Evolutionary conservation across 2,888 invertebrate genomes (phyloP).

Genomic region (Agrotis exclamationis): DNA sequence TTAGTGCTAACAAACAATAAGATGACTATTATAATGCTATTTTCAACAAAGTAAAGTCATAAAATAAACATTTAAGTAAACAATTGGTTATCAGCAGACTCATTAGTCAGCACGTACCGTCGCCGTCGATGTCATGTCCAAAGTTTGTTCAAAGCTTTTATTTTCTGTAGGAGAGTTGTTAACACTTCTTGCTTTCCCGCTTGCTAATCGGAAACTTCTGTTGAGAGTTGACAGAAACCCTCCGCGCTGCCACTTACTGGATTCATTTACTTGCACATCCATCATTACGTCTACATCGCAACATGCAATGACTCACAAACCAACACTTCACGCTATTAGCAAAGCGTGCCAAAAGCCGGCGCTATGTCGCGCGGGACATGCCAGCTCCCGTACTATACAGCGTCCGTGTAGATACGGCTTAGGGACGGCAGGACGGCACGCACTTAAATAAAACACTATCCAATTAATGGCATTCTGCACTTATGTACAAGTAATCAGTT

Average conservation of each 20-base stretch:
- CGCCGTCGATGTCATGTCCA: conserved; percentile 71
- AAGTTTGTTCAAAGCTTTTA: conserved; percentile 77
- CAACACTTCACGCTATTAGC: conserved; percentile 78
- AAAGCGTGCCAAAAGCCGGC: conserved; percentile 81
- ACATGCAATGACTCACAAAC: conserved; percentile 82
- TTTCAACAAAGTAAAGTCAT: conserved; percentile 22
- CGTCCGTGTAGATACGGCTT: conserved; percentile 61
- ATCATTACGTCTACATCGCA: conserved; percentile 87
- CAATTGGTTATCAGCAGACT: conserved; percentile 44
- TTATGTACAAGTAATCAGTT: conserved; percentile 59
- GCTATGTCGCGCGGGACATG: conserved; percentile 67
- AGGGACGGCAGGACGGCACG: conserved; percentile 31
- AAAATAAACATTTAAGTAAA: conserved; percentile 46
- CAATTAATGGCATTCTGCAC: conserved; percentile 59
- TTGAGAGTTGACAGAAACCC: conserved; percentile 88
- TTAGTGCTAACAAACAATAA: conserved; percentile 3
- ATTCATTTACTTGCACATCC: conserved; percentile 85
- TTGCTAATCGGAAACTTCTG: conserved; percentile 86
- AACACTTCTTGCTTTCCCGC: conserved; percentile 79
- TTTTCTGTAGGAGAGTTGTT: conserved; percentile 77
- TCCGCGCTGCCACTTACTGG: conserved; percentile 87
- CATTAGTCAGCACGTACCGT: conserved; percentile 73
- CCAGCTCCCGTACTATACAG: conserved; percentile 65
- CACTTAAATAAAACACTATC: conserved; percentile 62
- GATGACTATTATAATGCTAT: conserved; percentile 32